Evolutionary conservation across 2,888 invertebrate genomes (phyloP).

Genomic region (Gymnosoma rotundatum): DNA sequence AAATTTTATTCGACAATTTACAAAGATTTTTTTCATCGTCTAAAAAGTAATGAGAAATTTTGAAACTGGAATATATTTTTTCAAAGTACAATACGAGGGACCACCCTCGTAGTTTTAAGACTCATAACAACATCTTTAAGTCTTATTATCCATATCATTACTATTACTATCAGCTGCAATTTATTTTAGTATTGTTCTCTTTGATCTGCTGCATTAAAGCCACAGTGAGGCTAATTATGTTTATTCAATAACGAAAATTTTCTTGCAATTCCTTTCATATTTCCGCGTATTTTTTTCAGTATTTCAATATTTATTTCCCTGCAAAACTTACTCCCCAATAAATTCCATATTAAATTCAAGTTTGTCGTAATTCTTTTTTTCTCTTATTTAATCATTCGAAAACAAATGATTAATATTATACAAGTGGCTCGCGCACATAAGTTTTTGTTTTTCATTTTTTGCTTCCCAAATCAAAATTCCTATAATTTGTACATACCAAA

Average conservation of each 20-base stretch:
- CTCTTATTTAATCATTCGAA: conserved; percentile 71
- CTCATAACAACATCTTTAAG: background rate
- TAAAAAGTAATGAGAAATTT: too few species aligned
- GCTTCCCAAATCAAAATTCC: conserved; percentile 58
- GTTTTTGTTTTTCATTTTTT: conserved; percentile 19
- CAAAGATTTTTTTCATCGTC: too few species aligned
- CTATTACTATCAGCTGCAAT: conserved; percentile 36
- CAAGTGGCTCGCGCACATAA: conserved; percentile 70
- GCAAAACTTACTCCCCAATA: conserved; percentile 21
- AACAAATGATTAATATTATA: conserved; percentile 76
- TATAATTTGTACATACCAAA: conserved; percentile 72
- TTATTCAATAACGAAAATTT: conserved; percentile 44
- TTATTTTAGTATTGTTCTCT: conserved; percentile 19
- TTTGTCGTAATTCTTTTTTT: conserved; percentile 15
- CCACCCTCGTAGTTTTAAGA: background rate
- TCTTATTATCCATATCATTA: conserved; percentile 34
- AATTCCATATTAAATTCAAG: conserved; percentile 39
- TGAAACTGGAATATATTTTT: too few species aligned
- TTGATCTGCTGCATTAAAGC: conserved; percentile 37
- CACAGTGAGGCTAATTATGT: conserved; percentile 60
- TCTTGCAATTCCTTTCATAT: conserved; percentile 48
- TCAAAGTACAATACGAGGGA: background rate
- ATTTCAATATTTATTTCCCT: conserved; percentile 49
- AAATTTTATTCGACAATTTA: too few species aligned
- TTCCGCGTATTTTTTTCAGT: conserved; percentile 29